Evolutionary conservation across 2,888 invertebrate genomes (phyloP).

Genomic region (Apamea monoglypha): DNA sequence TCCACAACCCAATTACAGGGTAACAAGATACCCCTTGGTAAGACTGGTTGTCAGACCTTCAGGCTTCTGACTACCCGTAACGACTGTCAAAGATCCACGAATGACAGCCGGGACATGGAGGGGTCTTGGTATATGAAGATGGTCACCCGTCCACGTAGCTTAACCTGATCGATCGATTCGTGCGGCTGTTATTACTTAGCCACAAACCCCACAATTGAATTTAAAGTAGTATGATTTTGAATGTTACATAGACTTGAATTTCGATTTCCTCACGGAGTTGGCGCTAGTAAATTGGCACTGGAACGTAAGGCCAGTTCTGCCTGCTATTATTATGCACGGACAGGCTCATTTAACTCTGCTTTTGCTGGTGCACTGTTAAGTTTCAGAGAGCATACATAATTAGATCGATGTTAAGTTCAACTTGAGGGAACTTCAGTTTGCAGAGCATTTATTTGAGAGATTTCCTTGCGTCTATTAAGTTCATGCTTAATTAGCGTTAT

Average conservation of each 20-base stretch:
- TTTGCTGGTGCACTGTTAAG: constrained; percentile 35
- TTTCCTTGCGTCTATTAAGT: not conserved
- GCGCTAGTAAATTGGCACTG: constrained; percentile 40
- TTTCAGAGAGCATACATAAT: constrained; percentile 53
- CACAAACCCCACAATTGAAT: constrained; percentile 32
- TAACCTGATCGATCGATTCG: not conserved
- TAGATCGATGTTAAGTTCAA: constrained; percentile 35
- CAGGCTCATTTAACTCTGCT: constrained; percentile 21
- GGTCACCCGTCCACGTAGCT: not conserved
- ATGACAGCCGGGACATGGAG: too few relatives aligned
- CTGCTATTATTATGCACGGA: constrained; percentile 38
- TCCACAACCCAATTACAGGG: not conserved
- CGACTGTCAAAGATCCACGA: not conserved
- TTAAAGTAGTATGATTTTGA: constrained; percentile 26
- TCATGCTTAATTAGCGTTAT: not conserved
- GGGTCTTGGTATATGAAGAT: not conserved
- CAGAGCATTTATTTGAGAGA: not conserved
- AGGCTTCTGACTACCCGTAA: not conserved
- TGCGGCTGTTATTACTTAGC: not conserved
- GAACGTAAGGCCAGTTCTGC: constrained; percentile 18
- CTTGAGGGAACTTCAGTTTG: not conserved
- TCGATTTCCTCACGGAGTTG: constrained; percentile 31
- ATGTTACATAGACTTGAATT: constrained; percentile 15
- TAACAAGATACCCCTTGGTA: not conserved
- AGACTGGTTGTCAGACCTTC: not conserved